These are phyloP conservation scores for Forficula auricularia DNA, from an alignment of 1,140 invertebrate species.

Conservation along the genomic window DNA sequence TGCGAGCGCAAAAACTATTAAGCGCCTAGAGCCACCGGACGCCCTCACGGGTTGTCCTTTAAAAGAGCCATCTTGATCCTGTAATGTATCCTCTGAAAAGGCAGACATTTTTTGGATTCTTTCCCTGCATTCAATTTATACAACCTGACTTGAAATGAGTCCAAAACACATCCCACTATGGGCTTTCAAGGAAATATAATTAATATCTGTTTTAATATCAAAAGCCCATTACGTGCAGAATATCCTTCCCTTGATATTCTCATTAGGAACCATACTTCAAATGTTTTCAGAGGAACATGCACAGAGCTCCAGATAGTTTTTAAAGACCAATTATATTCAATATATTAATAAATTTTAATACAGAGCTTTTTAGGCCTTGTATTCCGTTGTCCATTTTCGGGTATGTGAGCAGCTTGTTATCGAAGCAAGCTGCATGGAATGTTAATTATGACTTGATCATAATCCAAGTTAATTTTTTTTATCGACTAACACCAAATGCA, in stretches of 20 bases:
- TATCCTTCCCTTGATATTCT: neutral
- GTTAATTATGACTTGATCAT: too few relatives aligned
- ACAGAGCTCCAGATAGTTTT: neutral
- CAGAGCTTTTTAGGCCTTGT: too few relatives aligned
- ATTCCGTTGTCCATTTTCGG: too few relatives aligned
- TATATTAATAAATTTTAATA: too few relatives aligned
- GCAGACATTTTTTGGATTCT: neutral
- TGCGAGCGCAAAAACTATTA: constrained; percentile 6
- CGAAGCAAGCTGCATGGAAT: too few relatives aligned
- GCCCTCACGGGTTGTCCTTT: neutral
- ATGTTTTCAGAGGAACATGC: neutral
- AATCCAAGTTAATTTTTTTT: too few relatives aligned
- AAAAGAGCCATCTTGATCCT: constrained; percentile 4
- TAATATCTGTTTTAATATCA: neutral
- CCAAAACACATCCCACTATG: neutral
- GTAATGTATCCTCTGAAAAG: constrained; percentile 8
- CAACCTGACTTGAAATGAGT: neutral
- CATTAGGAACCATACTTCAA: neutral
- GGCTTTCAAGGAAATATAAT: neutral
- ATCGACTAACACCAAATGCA: too few relatives aligned
- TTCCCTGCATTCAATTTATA: neutral
- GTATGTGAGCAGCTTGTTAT: too few relatives aligned
- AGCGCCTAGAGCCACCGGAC: constrained; percentile 7
- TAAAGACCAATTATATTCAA: too few relatives aligned
- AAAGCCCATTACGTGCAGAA: too few relatives aligned